phyloP scores from a whole-genome alignment of 2,113 vertebrate species.

The Elaphurus davidianus region DNA sequence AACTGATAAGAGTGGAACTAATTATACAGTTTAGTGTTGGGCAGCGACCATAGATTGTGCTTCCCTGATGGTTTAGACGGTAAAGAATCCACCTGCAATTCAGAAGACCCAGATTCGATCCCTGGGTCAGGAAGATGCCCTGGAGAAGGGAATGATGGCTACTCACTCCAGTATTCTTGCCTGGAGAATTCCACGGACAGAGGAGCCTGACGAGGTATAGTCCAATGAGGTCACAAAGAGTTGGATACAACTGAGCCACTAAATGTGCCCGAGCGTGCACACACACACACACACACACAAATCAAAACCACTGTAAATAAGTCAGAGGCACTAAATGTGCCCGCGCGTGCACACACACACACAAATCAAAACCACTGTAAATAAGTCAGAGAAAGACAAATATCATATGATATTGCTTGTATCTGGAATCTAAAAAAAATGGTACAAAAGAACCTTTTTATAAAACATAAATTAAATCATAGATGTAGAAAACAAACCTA shows the following conservation, averaged over 20 bases:
- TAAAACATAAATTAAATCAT: neutral
- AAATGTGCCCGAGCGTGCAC: fast-evolving
- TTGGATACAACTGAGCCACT: neutral
- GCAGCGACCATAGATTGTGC: neutral
- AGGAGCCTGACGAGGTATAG: neutral
- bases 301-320: neutral
- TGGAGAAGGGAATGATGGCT: neutral
- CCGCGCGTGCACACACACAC: fast-evolving
- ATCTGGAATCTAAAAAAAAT: neutral
- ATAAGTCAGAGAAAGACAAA: neutral
- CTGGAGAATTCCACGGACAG: neutral
- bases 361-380: neutral
- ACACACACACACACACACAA: fast-evolving
- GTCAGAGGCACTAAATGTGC: neutral
- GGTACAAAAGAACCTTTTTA: neutral
- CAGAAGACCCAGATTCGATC: neutral
- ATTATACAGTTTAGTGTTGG: neutral
- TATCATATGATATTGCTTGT: neutral
- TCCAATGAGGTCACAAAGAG: neutral
- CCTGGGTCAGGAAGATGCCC: neutral
- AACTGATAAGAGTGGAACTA: neutral
- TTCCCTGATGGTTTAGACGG: neutral
- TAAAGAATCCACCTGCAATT: neutral
- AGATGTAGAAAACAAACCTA: neutral
- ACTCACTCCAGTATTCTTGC: neutral